Evolutionary conservation across 2,113 vertebrate genomes (phyloP), one percentile per base, ranked within the genome.

Genomic region (Isichthys henryi): DNA sequence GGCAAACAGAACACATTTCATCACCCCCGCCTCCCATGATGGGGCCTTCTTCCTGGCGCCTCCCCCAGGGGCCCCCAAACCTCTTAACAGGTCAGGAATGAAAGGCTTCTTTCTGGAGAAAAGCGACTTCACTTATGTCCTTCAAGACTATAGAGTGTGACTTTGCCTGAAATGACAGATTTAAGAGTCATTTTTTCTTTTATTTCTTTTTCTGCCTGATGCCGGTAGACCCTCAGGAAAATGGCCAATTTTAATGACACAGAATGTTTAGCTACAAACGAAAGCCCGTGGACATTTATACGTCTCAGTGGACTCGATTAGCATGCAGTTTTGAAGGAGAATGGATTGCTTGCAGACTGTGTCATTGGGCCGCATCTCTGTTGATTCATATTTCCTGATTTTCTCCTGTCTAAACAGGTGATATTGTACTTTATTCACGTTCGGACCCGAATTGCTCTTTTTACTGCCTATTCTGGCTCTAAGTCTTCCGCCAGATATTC

Each of bases 61-160:
- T 48, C 39, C 15, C 39, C 43, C 39, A 84, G 23, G 46, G 17
- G 21, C 27, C 48, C 27, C 48, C 49, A 13, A 53, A 17, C 50
- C 85, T 87, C 85, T 27, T 52, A 39, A 87, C 39, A 39, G 58
- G 85, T 88, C 74, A 50, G 23, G 50, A 58, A 88, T 90, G 82
- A 88, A 90, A 87, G 85, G 70, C 66, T 87, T 80, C 31, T 45
- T 86, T 74, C 23, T 80, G 62, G 74, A 77, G 35, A 83, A 77
- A 77, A 87, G 46, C 5, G 31, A 39, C 70, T 90, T 53, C 70
- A 87, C 45, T 80, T 45, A 87, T 45, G 49, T 48, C 50, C 89
- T 90, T 77, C 43, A 87, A 80, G 85, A 53, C 62, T 86, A 39
- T 43, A 39, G 15, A 80, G 15, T 43, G 45, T 86, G 83, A 46